A percentile compares a stretch with the other conserved stretches of the same genome.
Conservation (phyloP, 2,797 vertebrate genomes). For the Dermochelys coriacea region DNA sequence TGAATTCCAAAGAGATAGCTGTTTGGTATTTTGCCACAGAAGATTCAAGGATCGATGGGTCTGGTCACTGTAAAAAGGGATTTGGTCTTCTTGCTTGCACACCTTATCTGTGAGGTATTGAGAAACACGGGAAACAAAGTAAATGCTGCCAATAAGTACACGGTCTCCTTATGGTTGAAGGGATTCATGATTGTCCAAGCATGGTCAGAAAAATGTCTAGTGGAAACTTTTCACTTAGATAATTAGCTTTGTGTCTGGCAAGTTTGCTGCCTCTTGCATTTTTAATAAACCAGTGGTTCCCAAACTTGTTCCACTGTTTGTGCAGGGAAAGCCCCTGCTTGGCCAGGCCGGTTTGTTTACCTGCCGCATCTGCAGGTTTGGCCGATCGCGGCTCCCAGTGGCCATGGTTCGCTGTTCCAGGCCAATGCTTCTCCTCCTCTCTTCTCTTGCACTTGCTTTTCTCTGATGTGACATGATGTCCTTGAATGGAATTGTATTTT, state of each 20-base stretch:
- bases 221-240: not conserved
- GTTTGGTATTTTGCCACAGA: not conserved
- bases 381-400: too few relatives aligned
- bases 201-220: not conserved
- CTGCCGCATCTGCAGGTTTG: too few relatives aligned
- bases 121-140: too few relatives aligned
- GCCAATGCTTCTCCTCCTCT: not conserved
- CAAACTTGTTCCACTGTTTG: too few relatives aligned
- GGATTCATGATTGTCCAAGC: not conserved
- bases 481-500: not conserved
- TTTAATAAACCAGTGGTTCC: not conserved
- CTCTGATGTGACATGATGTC: not conserved
- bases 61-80: not conserved
- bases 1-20: not conserved
- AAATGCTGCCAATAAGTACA: not conserved
- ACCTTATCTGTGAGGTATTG: not conserved
- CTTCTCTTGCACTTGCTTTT: constrained; percentile 15
- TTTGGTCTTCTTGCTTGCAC: not conserved
- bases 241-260: not conserved
- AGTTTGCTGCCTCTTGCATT: not conserved
- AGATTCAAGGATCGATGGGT: not conserved
- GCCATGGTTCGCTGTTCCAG: too few relatives aligned
- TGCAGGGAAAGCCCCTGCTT: too few relatives aligned
- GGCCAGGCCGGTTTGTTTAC: too few relatives aligned
- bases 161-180: not conserved